phyloP scores from a whole-genome alignment of 1,140 invertebrate species.

The Gerris buenoi region DNA sequence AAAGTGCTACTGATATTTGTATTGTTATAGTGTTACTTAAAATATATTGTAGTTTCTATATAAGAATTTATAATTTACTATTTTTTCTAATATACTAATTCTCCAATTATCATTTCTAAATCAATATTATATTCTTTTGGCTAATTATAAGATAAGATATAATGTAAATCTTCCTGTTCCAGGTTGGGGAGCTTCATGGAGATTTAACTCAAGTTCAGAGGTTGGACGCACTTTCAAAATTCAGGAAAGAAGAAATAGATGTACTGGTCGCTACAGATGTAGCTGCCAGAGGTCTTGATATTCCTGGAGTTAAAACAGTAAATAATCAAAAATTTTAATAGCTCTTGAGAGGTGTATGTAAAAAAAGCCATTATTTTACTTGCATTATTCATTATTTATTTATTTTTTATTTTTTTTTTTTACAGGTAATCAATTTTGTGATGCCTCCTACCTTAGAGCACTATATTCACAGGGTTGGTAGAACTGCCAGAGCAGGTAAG shows the following conservation, averaged over 20 bases:
- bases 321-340: conserved; percentile 8
- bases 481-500: conserved; percentile 85
- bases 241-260: conserved; percentile 78
- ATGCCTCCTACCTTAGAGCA: conserved; percentile 87
- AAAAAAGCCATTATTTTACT: too few relatives aligned
- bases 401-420: neutral
- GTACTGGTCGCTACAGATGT: conserved; percentile 91
- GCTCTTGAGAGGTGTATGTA: too few relatives aligned
- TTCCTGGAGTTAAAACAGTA: conserved; percentile 85
- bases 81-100: too few relatives aligned
- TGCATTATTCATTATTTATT: too few relatives aligned
- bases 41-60: too few relatives aligned
- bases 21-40: too few relatives aligned
- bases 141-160: too few relatives aligned
- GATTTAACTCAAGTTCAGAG: conserved; percentile 85
- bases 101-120: too few relatives aligned
- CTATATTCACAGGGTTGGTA: conserved; percentile 87
- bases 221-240: conserved; percentile 72
- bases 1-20: too few relatives aligned
- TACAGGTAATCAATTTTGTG: conserved; percentile 77
- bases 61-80: too few relatives aligned
- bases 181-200: conserved; percentile 86
- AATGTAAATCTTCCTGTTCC: too few relatives aligned
- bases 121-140: too few relatives aligned
- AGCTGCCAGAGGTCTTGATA: conserved; percentile 90